Conservation (phyloP, 2,113 vertebrate genomes). For the Ornithorhynchus anatinus region DNA sequence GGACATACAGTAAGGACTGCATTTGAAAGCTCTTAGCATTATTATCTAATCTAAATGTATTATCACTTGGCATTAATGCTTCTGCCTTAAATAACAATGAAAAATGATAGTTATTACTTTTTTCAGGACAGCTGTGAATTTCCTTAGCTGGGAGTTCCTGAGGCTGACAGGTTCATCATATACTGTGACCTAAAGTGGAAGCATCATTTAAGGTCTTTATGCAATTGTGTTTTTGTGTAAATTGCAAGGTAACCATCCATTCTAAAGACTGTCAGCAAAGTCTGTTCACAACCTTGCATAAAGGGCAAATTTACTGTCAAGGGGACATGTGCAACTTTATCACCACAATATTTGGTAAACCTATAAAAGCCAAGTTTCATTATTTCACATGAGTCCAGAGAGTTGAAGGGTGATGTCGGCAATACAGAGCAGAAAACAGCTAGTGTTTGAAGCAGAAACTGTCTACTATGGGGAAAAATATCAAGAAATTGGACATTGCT, state of each 20-base stretch:
- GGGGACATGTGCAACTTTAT: not conserved
- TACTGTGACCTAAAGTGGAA: conserved; percentile 4
- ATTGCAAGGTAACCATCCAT: not conserved
- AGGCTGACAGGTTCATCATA: not conserved
- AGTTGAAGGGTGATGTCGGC: not conserved
- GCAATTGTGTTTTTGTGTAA: conserved; percentile 15
- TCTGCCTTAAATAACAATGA: conserved; percentile 5
- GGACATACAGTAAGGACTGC: too few relatives aligned
- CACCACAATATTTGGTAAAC: conserved; percentile 1
- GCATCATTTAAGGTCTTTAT: conserved; percentile 19
- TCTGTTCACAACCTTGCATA: conserved; percentile 35
- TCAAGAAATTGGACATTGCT: not conserved
- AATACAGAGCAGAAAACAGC: conserved; percentile 5
- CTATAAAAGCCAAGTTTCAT: conserved; percentile 1
- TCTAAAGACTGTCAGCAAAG: conserved; percentile 28
- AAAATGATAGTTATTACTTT: not conserved
- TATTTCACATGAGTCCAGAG: not conserved
- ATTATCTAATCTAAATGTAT: not conserved
- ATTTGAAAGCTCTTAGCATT: too few relatives aligned
- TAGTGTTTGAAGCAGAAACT: not conserved
- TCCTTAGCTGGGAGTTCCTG: not conserved
- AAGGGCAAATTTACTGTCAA: conserved; percentile 33
- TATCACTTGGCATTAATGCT: not conserved
- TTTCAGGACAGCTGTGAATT: not conserved
- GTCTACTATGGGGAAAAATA: not conserved